Percentiles rank a stretch among this genome's conserved stretches.
Evolutionary conservation across 2,888 invertebrate genomes (phyloP).

Genomic region (Oligia fasciuncula): DNA sequence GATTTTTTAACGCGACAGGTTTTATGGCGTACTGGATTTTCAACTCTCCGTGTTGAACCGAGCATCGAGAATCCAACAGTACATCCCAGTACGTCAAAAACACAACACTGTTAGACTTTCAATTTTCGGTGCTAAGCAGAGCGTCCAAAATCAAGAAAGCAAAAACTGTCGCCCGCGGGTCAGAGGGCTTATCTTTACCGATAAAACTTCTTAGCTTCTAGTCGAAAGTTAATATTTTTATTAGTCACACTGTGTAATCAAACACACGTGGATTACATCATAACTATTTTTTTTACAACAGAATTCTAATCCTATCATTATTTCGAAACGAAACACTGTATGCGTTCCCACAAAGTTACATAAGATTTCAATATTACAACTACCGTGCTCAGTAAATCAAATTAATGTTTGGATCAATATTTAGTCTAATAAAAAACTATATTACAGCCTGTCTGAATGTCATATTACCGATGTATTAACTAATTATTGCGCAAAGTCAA

Average conservation of each 20-base stretch:
- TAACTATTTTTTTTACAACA: background rate
- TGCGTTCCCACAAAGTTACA: conserved; percentile 52
- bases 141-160: background rate
- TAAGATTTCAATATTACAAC: conserved; percentile 47
- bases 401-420: conserved; percentile 29
- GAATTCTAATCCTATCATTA: conserved; percentile 13
- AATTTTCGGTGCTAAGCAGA: background rate
- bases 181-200: background rate
- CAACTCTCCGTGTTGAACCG: background rate
- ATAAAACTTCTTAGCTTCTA: background rate
- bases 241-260: background rate
- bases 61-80: background rate
- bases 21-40: background rate
- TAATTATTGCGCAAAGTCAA: conserved; percentile 42
- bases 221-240: background rate
- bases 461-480: conserved; percentile 38
- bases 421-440: conserved; percentile 42
- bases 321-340: conserved; percentile 40
- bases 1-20: background rate
- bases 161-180: background rate
- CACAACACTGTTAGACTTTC: background rate
- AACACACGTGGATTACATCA: conserved; percentile 19
- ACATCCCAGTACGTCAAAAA: background rate
- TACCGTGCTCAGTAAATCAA: conserved; percentile 49
- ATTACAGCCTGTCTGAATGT: conserved; percentile 25